Conservation (phyloP, 1,140 invertebrate genomes). For the Drosophila suzukii region DNA sequence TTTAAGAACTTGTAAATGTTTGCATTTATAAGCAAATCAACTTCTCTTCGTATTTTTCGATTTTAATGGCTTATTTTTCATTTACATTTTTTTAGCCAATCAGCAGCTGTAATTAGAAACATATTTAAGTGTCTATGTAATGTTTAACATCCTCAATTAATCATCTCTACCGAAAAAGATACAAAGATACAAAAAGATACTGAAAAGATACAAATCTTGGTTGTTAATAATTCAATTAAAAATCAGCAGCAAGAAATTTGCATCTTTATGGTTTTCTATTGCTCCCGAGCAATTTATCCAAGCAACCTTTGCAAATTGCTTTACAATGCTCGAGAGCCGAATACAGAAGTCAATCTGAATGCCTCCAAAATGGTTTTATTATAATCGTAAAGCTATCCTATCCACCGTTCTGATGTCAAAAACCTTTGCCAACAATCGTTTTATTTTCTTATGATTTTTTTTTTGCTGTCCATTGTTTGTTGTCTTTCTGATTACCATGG, state of each 20-base stretch:
- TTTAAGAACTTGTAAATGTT: background rate
- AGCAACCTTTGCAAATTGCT: constrained; percentile 36
- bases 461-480: constrained; percentile 43
- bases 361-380: constrained; percentile 62
- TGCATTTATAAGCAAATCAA: background rate
- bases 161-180: background rate
- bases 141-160: constrained; percentile 1
- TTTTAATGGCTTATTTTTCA: background rate
- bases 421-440: constrained; percentile 53
- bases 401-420: constrained; percentile 54
- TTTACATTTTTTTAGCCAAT: background rate
- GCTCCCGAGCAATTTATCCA: constrained; percentile 38
- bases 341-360: constrained; percentile 65
- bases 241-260: constrained; percentile 24
- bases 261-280: constrained; percentile 15
- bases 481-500: constrained; percentile 26
- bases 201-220: constrained; percentile 1
- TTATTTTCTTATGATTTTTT: constrained; percentile 36
- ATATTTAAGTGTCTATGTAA: background rate
- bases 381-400: constrained; percentile 41
- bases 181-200: no score
- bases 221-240: constrained; percentile 19
- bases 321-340: constrained; percentile 20
- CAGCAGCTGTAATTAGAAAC: background rate
- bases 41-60: background rate